Evolutionary conservation across 2,113 vertebrate genomes (phyloP), one percentile per base, ranked within the genome.

Genomic region (Capra hircus): DNA sequence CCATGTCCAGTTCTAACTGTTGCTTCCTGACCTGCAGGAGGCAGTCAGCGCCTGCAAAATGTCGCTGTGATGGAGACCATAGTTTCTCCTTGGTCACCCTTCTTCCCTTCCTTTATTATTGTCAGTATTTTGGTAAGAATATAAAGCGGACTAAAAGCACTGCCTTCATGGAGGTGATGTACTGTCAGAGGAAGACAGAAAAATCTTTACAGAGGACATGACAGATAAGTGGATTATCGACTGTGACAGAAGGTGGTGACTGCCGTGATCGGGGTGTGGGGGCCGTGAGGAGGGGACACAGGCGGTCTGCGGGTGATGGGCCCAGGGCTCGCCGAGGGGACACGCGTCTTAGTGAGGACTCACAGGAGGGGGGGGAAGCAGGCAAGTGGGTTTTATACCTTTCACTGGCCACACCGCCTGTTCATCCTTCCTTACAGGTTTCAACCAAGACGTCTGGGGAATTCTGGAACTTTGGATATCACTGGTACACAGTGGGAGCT

Each of bases 121-220:
- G 9, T 21, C 97, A 81, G 83, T 71, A 67, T 27, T 77, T 74
- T 28, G 71, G 33, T 81, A 53, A 82, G 23, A 57, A 28, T 53
- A 74, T 48, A 83, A 92, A 64, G 57, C 36, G 90, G 28, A 77
- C 27, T 21, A 85, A 88, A 90, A 60, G n/a, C 28, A 81, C 10
- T 50, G 30, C 88, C 53, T 45, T 91, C n/a, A 33, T 28, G n/a
- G 28, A 74, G 53, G 33, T 71, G 30, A 60, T 36, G n/a, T 1
- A 81, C 4, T 74, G 6, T 36, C 30, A 64, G 25, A 14, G 13
- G 25, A 53, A 96, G 84, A 89, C 1, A 64, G 13, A 4, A 16
- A 28, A 45, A 43, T 28, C 40, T 77, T 74, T 13, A 14, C n/a
- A 77, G 23, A 14, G 25, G 14, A 17, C 6, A 27, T 6, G 9